These are phyloP conservation scores for Orgyia antiqua DNA, from an alignment of 2,888 invertebrate genomes.

Conservation along the genomic window DNA sequence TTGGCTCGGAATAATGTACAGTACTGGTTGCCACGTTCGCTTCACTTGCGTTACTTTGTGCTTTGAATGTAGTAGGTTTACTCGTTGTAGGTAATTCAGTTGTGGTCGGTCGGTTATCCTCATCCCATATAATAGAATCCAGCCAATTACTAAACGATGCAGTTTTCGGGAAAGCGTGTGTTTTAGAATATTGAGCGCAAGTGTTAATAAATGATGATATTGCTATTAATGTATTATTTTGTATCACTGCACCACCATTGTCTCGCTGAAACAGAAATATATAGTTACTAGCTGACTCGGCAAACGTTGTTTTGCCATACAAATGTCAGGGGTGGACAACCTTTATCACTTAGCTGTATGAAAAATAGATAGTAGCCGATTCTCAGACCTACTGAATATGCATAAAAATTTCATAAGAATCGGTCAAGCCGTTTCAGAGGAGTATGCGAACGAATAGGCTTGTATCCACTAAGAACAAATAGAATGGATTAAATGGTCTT, in stretches of 20 bases:
- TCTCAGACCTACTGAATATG: too few species aligned
- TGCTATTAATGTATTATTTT: slow-evolving; percentile 60
- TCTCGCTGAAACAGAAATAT: slow-evolving; percentile 67
- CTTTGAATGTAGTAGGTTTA: slow-evolving; percentile 9
- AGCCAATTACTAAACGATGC: slow-evolving; percentile 56
- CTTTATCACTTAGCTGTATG: too few species aligned
- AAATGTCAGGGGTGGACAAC: too few species aligned
- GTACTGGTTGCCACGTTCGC: slow-evolving; percentile 9
- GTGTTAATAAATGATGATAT: slow-evolving; percentile 53
- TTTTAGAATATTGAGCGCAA: slow-evolving; percentile 58
- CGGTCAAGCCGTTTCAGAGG: too few species aligned
- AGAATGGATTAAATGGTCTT: too few species aligned
- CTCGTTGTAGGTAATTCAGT: slow-evolving; percentile 1
- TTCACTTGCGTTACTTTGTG: slow-evolving; percentile 27
- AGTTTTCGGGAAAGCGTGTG: slow-evolving; percentile 62
- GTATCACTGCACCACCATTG: slow-evolving; percentile 65
- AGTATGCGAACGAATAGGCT: too few species aligned
- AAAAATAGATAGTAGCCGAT: too few species aligned
- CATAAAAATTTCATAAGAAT: too few species aligned
- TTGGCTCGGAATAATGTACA: slow-evolving; percentile 35
- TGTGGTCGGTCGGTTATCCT: slow-evolving; percentile 42
- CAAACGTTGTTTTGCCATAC: too few species aligned
- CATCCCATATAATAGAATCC: slow-evolving; percentile 65
- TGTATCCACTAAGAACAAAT: too few species aligned
- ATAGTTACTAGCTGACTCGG: too few species aligned